phyloP scores from a whole-genome alignment of 2,888 invertebrate species.

The Acronicta psi region DNA sequence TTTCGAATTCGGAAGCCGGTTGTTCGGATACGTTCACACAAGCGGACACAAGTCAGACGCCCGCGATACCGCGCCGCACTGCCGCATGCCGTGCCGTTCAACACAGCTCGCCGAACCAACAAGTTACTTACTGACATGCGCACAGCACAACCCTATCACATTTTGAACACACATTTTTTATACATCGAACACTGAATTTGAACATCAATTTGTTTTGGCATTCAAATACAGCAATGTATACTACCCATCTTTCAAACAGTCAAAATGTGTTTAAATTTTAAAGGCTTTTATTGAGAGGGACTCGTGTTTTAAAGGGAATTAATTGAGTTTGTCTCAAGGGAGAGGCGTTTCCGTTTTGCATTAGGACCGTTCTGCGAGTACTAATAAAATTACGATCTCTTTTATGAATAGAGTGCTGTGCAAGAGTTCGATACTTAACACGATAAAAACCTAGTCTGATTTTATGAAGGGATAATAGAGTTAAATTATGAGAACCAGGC shows the following conservation, averaged over 20 bases:
- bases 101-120: slow-evolving; percentile 78
- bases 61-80: slow-evolving; percentile 82
- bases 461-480: slow-evolving; percentile 37
- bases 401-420: slow-evolving; percentile 67
- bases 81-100: slow-evolving; percentile 86
- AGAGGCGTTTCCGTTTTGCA: slow-evolving; percentile 83
- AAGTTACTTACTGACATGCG: slow-evolving; percentile 87
- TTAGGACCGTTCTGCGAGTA: slow-evolving; percentile 78
- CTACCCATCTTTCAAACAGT: slow-evolving; percentile 51
- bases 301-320: slow-evolving; percentile 82
- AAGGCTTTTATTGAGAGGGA: slow-evolving; percentile 80
- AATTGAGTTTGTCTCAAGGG: slow-evolving; percentile 87
- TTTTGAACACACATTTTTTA: slow-evolving; percentile 55
- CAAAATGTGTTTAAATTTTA: slow-evolving; percentile 84
- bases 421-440: slow-evolving; percentile 50
- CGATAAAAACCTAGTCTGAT: slow-evolving; percentile 44
- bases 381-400: slow-evolving; percentile 82
- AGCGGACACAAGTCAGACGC: slow-evolving; percentile 70
- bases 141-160: slow-evolving; percentile 71
- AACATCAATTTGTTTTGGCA: slow-evolving; percentile 12
- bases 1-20: slow-evolving; percentile 63
- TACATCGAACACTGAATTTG: slow-evolving; percentile 56
- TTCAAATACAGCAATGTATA: slow-evolving; percentile 47
- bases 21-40: slow-evolving; percentile 62
- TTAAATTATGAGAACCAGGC: slow-evolving; percentile 32